Base-by-base conservation (phyloP, 2,888 invertebrate genomes). In the Mesochorus sp. region DNA sequence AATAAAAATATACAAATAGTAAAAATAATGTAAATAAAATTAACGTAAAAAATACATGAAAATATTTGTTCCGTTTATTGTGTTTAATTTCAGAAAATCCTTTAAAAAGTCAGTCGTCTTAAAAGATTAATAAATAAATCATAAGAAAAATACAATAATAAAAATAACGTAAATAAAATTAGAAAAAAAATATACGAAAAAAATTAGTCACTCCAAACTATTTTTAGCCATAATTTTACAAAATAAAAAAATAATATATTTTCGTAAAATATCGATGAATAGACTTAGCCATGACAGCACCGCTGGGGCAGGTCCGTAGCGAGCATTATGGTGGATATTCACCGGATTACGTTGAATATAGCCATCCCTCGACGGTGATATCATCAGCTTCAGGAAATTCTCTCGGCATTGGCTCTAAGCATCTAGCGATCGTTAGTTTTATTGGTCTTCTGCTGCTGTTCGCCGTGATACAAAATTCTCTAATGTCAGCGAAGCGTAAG, bases 371-470 rank as follows among this genome's bases (percentile, higher is more conserved):
- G 2, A 49, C 71, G 6, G 51, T 85, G 8, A 78, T 81, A 3
- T 66, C 82, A 72, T 70, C 79, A 28, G 44, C 78, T 14, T 55
- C 83, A 2, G 87, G 88, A 31, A 80, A 84, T 37, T 82, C 87
- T 19, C 66, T 88, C 39, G 82, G 83, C 10, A 84, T 88, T 1
- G 84, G 88, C 0, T 80, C 89, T 8, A 91, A 88, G 73, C 90
- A 90, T 62, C 86, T 90, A 34, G 81, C 89, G 4, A 81, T 90
- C 72, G 90, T 89, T 62, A 88, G 90, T 59, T 91, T 91, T 71
- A 90, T 91, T 67, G 91, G 91, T 3, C 79, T 91, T 26, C 61
- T 91, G 3, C 81, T 91, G 19, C 88, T 91, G 2, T 89, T 91
- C 70, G 89, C 91, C 1, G 82, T 91, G 10, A 86, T 91, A 79